phyloP scores from a whole-genome alignment of 2,888 invertebrate species.

The Acanthacorydalis orientalis region DNA sequence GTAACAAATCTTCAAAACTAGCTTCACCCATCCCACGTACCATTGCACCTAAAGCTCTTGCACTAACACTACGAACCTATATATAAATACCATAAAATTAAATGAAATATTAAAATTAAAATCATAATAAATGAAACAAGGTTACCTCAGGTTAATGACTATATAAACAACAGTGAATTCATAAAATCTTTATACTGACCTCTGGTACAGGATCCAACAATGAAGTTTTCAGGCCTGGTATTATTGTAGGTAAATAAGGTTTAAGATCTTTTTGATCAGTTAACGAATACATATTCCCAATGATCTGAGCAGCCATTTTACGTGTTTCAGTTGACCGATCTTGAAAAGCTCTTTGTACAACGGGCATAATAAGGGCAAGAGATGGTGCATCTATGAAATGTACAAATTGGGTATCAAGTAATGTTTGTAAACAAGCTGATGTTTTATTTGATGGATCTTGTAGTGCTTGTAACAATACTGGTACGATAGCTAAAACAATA shows the following conservation, averaged over 20 bases:
- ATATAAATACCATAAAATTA: slow-evolving; percentile 28
- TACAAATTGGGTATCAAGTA: slow-evolving; percentile 92
- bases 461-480: slow-evolving; percentile 71
- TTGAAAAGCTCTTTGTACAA: slow-evolving; percentile 93
- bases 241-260: slow-evolving; percentile 90
- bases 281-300: slow-evolving; percentile 98
- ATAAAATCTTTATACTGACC: slow-evolving; percentile 23
- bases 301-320: slow-evolving; percentile 98
- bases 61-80: slow-evolving; percentile 65
- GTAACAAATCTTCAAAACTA: slow-evolving; percentile 87
- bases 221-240: slow-evolving; percentile 90
- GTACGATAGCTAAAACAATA: slow-evolving; percentile 52
- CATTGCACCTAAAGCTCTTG: slow-evolving; percentile 93
- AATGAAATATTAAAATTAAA: not conserved
- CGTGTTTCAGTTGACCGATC: slow-evolving; percentile 95
- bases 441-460: slow-evolving; percentile 96
- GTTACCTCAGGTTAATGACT: not conserved
- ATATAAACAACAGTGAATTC: not conserved
- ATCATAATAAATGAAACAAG: not conserved
- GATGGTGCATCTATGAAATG: slow-evolving; percentile 99
- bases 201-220: slow-evolving; percentile 96
- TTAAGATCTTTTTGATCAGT: slow-evolving; percentile 97
- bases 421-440: slow-evolving; percentile 77
- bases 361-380: slow-evolving; percentile 97
- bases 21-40: slow-evolving; percentile 93